Percentiles rank a stretch among this genome's conserved stretches.
Evolutionary conservation across 2,888 invertebrate genomes (phyloP).

Genomic region (Antheraea yamamai): DNA sequence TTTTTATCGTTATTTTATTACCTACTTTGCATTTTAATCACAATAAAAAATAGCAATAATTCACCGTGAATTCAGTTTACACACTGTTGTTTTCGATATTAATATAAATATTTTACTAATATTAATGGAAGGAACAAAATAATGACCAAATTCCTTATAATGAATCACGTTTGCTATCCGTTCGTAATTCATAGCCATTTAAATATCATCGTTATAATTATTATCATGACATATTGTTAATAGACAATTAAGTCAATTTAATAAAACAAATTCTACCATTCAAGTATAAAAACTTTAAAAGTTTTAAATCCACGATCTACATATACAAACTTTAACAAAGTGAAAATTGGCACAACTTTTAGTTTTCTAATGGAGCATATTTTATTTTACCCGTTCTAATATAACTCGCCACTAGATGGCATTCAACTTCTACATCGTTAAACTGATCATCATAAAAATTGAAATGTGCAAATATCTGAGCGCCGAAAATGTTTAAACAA

Average conservation of each 20-base stretch:
- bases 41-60: background rate
- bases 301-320: background rate
- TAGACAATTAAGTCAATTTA: background rate
- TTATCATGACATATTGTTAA: conserved; percentile 5
- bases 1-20: conserved; percentile 12
- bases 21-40: conserved; percentile 12
- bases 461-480: too few relatives aligned
- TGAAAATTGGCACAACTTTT: too few relatives aligned
- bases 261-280: conserved; percentile 10
- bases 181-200: background rate
- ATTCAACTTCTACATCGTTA: too few relatives aligned
- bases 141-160: background rate
- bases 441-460: too few relatives aligned
- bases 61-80: background rate
- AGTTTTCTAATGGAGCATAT: too few relatives aligned
- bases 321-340: too few relatives aligned
- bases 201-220: conserved; percentile 14
- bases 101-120: conserved; percentile 7
- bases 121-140: background rate
- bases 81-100: background rate
- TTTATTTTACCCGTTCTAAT: too few relatives aligned
- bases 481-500: too few relatives aligned
- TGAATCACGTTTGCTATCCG: background rate
- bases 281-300: conserved; percentile 4
- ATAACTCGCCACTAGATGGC: too few relatives aligned